Conservation (phyloP, 1,140 invertebrate genomes). For the Drosophila simulans region DNA sequence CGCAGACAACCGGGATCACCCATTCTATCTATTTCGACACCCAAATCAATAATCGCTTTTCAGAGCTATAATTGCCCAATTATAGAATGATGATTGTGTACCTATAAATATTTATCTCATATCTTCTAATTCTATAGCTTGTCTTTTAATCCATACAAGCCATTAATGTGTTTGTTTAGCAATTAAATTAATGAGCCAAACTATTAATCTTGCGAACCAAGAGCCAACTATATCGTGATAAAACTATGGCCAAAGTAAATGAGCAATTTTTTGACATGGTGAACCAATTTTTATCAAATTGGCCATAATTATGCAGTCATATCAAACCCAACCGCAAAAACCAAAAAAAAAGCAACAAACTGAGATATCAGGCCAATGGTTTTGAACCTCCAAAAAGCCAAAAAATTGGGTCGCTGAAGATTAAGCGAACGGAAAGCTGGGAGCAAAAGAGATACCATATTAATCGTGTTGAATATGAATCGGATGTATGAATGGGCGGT, state of each 20-base stretch:
- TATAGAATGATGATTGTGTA: slow-evolving; percentile 3
- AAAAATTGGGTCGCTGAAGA: slow-evolving; percentile 34
- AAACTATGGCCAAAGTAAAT: slow-evolving; percentile 26
- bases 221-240: slow-evolving; percentile 32
- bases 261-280: slow-evolving; percentile 33
- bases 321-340: neutral
- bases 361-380: slow-evolving; percentile 24
- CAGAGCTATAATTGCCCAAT: slow-evolving; percentile 32
- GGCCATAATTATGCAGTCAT: slow-evolving; percentile 31
- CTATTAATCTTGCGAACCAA: slow-evolving; percentile 10
- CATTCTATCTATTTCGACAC: slow-evolving; percentile 38
- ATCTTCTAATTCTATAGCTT: neutral
- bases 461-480: slow-evolving; percentile 50
- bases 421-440: slow-evolving; percentile 35
- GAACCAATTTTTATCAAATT: slow-evolving; percentile 48
- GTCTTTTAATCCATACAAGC: neutral
- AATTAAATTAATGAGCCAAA: slow-evolving; percentile 20
- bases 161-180: slow-evolving; percentile 19
- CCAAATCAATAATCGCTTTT: slow-evolving; percentile 19
- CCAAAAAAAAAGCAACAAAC: slow-evolving; percentile 14
- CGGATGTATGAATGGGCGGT: slow-evolving; percentile 39
- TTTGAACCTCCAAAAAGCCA: slow-evolving; percentile 9
- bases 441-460: slow-evolving; percentile 44
- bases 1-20: slow-evolving; percentile 10
- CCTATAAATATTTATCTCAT: slow-evolving; percentile 9